Conservation (phyloP, 2,888 invertebrate genomes). For the Colletes collaris region DNA sequence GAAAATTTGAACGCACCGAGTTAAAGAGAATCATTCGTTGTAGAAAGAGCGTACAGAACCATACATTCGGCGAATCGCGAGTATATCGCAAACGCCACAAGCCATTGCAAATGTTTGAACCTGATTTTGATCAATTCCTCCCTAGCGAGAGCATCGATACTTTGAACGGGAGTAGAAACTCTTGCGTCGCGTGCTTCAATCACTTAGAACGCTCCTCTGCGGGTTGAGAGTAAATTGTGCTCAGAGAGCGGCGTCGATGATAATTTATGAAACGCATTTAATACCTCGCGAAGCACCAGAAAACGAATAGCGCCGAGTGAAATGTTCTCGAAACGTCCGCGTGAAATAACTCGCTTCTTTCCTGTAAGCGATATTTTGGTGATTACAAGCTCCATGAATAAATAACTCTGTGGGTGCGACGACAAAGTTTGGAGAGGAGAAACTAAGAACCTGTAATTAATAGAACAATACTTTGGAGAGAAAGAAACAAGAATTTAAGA, state of each 20-base stretch:
- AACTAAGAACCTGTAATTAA: no score
- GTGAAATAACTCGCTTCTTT: no score
- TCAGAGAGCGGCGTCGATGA: conserved; percentile 4
- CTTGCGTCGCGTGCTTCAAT: conserved; percentile 27
- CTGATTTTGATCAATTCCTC: conserved; percentile 24
- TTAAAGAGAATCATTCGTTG: conserved; percentile 12
- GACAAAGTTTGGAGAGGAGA: no score
- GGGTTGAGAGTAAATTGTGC: neutral
- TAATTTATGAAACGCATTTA: conserved; percentile 12
- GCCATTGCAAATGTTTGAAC: conserved; percentile 10
- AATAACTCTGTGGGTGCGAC: no score
- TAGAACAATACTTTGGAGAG: no score
- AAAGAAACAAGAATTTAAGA: no score
- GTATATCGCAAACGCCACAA: neutral
- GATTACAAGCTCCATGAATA: no score
- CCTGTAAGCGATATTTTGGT: no score
- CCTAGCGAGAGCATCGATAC: conserved; percentile 5
- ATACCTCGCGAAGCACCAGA: neutral
- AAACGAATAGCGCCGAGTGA: neutral
- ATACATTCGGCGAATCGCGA: neutral
- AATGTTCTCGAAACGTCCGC: no score
- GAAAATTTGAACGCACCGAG: neutral
- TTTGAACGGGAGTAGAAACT: conserved; percentile 12
- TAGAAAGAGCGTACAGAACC: neutral
- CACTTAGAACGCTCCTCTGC: conserved; percentile 15